These are phyloP conservation scores for Caradrina clavipalpis DNA, from an alignment of 2,888 invertebrate genomes.

Conservation along the genomic window DNA sequence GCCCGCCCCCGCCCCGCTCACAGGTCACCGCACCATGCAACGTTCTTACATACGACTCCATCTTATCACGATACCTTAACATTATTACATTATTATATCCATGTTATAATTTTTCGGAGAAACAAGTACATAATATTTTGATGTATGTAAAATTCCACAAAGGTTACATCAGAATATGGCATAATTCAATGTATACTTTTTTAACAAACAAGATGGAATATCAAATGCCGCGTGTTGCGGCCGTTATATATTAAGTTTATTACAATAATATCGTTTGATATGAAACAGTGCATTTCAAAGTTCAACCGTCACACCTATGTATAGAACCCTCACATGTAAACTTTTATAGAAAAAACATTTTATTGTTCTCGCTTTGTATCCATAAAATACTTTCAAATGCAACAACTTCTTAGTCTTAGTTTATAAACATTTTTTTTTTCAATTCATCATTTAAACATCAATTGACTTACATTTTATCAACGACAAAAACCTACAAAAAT, in stretches of 20 bases:
- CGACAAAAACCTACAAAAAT: slow-evolving; percentile 91
- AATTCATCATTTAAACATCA: slow-evolving; percentile 88
- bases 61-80: slow-evolving; percentile 78
- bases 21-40: slow-evolving; percentile 67
- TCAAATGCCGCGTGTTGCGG: slow-evolving; percentile 81
- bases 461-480: slow-evolving; percentile 89
- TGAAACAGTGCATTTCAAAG: slow-evolving; percentile 87
- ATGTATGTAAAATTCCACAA: slow-evolving; percentile 64
- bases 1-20: slow-evolving; percentile 12
- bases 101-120: slow-evolving; percentile 78
- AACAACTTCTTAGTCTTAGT: slow-evolving; percentile 90
- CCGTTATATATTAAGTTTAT: slow-evolving; percentile 77
- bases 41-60: slow-evolving; percentile 77
- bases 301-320: slow-evolving; percentile 80
- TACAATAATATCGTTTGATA: slow-evolving; percentile 86
- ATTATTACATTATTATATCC: slow-evolving; percentile 78
- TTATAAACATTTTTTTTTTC: slow-evolving; percentile 89
- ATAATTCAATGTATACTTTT: slow-evolving; percentile 80
- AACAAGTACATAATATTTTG: slow-evolving; percentile 63
- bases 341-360: slow-evolving; percentile 90
- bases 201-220: slow-evolving; percentile 88
- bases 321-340: slow-evolving; percentile 87
- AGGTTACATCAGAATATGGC: slow-evolving; percentile 76
- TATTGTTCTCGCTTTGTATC: slow-evolving; percentile 90
- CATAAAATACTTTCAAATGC: slow-evolving; percentile 91